phyloP scores from a whole-genome alignment of 2,797 vertebrate species.

The Falco biarmicus region DNA sequence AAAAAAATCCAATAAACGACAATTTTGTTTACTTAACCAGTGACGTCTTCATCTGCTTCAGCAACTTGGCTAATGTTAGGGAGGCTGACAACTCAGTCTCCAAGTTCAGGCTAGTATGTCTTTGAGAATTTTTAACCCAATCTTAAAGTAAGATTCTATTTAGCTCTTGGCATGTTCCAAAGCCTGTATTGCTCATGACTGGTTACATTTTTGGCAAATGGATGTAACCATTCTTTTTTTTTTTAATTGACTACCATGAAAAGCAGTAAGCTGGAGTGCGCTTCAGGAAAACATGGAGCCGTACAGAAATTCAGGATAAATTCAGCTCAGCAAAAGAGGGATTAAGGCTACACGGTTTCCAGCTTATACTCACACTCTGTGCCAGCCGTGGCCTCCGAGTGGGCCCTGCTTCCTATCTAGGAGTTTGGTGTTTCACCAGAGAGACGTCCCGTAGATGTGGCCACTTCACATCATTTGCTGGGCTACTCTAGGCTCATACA shows the following conservation, averaged over 20 bases:
- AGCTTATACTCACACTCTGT: fast-evolving
- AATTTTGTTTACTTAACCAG: background rate
- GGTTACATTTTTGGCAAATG: background rate
- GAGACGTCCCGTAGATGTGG: background rate
- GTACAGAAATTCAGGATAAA: background rate
- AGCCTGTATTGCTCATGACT: background rate
- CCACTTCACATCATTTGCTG: background rate
- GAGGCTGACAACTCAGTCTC: background rate
- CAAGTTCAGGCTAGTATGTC: background rate
- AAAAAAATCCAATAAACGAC: background rate
- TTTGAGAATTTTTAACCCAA: background rate
- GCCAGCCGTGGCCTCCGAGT: background rate
- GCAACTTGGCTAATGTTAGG: background rate
- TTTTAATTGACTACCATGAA: background rate
- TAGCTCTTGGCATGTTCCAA: background rate
- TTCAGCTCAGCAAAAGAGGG: background rate
- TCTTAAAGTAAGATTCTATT: background rate
- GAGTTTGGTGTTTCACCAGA: background rate
- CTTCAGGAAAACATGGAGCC: background rate
- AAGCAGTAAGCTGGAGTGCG: background rate
- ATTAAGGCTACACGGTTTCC: background rate
- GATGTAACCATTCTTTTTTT: background rate
- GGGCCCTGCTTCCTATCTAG: background rate
- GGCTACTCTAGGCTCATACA: background rate
- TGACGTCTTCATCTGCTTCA: background rate